These are phyloP conservation scores for Popillia japonica DNA, from an alignment of 1,140 invertebrate species.

Conservation along the genomic window DNA sequence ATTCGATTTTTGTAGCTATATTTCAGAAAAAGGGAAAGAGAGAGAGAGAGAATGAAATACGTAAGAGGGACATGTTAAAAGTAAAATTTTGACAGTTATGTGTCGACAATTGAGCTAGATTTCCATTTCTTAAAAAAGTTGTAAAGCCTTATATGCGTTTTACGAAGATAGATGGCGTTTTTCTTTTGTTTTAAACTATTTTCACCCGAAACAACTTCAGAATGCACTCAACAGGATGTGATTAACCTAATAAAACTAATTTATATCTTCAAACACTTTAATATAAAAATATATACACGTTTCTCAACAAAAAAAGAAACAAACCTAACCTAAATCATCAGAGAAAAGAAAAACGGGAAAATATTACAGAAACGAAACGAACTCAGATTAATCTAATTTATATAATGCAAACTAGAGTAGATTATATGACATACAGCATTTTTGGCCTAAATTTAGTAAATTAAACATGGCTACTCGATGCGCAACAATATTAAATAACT, in stretches of 20 bases:
- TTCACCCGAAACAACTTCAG: too few species aligned
- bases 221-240: too few species aligned
- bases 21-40: constrained; percentile 67
- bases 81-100: not conserved
- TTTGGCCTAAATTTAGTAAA: too few species aligned
- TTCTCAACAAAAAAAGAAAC: constrained; percentile 5
- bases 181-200: too few species aligned
- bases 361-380: not conserved
- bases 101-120: not conserved
- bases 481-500: too few species aligned
- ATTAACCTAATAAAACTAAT: not conserved
- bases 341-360: too few species aligned
- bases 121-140: not conserved
- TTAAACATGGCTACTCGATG: too few species aligned
- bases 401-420: too few species aligned
- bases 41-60: constrained; percentile 18
- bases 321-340: too few species aligned
- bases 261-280: constrained; percentile 24
- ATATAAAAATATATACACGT: constrained; percentile 24
- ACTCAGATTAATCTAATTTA: not conserved
- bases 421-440: too few species aligned
- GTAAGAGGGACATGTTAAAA: not conserved
- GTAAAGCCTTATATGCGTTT: not conserved
- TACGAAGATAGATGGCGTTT: too few species aligned
- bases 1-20: constrained; percentile 74